These are phyloP conservation scores for Seriola dumerili DNA, from an alignment of 2,113 vertebrate species.

Conservation along the genomic window DNA sequence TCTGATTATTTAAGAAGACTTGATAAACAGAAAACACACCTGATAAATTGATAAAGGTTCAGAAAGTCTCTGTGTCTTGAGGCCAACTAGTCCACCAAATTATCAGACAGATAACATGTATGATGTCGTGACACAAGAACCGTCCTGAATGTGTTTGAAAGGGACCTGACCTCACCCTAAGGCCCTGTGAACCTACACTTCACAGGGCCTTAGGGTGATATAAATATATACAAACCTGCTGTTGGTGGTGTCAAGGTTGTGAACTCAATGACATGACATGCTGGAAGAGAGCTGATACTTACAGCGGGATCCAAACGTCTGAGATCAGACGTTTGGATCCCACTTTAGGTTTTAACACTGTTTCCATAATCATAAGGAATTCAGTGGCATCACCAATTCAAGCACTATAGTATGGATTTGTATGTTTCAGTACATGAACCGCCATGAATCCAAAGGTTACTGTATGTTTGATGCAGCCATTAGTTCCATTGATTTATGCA, in stretches of 20 bases:
- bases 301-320: too few relatives aligned
- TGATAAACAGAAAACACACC: too few relatives aligned
- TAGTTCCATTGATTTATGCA: background rate
- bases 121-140: background rate
- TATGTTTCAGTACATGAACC: too few relatives aligned
- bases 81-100: too few relatives aligned
- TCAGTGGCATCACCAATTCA: background rate
- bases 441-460: background rate
- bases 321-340: too few relatives aligned
- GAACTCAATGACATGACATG: constrained; percentile 1
- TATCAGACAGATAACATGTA: too few relatives aligned
- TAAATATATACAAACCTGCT: background rate
- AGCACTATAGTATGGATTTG: background rate
- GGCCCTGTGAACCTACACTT: background rate
- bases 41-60: too few relatives aligned
- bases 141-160: background rate
- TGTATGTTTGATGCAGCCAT: background rate
- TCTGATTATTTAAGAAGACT: too few relatives aligned
- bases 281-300: background rate
- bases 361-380: background rate
- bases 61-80: too few relatives aligned
- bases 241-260: background rate
- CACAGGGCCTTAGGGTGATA: background rate
- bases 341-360: too few relatives aligned
- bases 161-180: background rate